These are phyloP conservation scores for Sitta europaea DNA, from an alignment of 2,113 vertebrate species.

Conservation along the genomic window DNA sequence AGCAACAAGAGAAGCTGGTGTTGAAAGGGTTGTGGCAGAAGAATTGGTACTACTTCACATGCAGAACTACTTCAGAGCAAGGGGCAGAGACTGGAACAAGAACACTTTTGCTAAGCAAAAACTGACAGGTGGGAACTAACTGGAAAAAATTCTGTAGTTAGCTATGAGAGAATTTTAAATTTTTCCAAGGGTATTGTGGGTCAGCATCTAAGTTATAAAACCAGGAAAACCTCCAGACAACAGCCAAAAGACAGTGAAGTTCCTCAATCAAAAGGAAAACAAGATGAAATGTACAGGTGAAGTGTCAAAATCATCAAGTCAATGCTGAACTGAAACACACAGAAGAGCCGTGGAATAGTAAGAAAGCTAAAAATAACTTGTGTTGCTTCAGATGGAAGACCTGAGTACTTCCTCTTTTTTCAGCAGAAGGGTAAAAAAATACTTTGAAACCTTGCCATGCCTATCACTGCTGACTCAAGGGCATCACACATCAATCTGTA, in stretches of 20 bases:
- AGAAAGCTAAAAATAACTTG: neutral
- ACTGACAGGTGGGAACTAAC: neutral
- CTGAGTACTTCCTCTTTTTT: neutral
- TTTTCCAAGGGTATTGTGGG: neutral
- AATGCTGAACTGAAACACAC: neutral
- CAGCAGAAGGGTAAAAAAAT: neutral
- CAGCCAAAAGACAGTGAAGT: neutral
- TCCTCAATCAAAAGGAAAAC: neutral
- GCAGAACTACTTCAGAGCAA: neutral
- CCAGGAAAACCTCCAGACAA: neutral
- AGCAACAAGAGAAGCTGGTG: neutral
- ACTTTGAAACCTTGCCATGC: neutral
- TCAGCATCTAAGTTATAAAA: neutral
- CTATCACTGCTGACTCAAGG: neutral
- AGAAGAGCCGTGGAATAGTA: neutral
- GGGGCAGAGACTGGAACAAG: neutral
- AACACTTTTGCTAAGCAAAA: neutral
- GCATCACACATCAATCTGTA: neutral
- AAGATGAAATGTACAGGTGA: neutral
- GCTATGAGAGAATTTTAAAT: neutral
- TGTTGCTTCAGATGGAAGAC: neutral
- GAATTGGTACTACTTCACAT: accelerated
- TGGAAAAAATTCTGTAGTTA: neutral
- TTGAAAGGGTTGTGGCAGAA: neutral
- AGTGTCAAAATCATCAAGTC: neutral